A percentile compares a stretch with the other conserved stretches of the same genome.
Conservation (phyloP, 2,797 vertebrate genomes). For the Lutjanus argentimaculatus region DNA sequence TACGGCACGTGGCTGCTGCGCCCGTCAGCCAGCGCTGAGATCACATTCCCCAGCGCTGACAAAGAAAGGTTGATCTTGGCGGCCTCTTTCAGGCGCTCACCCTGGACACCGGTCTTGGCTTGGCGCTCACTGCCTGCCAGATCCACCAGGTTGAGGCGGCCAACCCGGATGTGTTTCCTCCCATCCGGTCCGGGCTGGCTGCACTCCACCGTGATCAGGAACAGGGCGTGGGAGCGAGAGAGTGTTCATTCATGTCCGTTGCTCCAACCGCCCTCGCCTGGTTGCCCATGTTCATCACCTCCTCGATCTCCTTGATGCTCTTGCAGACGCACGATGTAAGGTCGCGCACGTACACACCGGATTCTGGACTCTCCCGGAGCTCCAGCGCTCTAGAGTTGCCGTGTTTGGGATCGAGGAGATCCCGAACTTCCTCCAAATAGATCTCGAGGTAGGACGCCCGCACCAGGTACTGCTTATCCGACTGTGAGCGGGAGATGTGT, state of each 20-base stretch:
- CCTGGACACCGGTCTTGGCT: constrained; percentile 90
- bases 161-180: constrained; percentile 94
- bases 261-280: constrained; percentile 92
- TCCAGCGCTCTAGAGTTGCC: constrained; percentile 91
- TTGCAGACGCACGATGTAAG: constrained; percentile 97
- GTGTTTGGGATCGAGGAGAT: constrained; percentile 88
- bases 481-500: constrained; percentile 95
- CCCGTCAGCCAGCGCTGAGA: constrained; percentile 94
- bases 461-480: constrained; percentile 95
- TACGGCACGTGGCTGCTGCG: constrained; percentile 95
- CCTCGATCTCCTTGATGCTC: constrained; percentile 97
- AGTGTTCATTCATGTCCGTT: constrained; percentile 97
- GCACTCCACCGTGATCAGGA: constrained; percentile 97
- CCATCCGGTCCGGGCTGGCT: constrained; percentile 93
- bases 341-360: constrained; percentile 94
- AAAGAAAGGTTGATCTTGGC: constrained; percentile 98
- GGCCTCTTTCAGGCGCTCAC: constrained; percentile 95
- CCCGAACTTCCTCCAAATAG: constrained; percentile 96
- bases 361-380: constrained; percentile 94
- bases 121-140: constrained; percentile 96
- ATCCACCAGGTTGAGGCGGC: constrained; percentile 97
- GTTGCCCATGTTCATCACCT: constrained; percentile 96
- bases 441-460: constrained; percentile 98
- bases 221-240: constrained; percentile 97
- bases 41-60: constrained; percentile 95